Evolutionary conservation across 2,888 invertebrate genomes (phyloP).

Genomic region (Argyresthia goedartella): DNA sequence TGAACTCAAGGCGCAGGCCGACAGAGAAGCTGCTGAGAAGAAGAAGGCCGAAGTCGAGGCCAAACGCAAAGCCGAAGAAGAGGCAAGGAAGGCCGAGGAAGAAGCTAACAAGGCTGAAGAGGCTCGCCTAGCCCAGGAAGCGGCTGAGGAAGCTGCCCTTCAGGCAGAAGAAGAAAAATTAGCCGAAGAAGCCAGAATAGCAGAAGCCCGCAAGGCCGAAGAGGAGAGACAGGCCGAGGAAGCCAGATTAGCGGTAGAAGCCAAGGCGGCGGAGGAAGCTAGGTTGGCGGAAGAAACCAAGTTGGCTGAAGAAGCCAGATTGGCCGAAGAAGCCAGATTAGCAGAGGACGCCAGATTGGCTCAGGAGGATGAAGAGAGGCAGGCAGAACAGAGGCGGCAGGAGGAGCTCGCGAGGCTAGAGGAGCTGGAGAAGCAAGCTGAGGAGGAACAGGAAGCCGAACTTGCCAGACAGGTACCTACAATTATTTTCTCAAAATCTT

Average conservation of each 20-base stretch:
- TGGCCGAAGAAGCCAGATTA: slow-evolving; percentile 43
- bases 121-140: slow-evolving; percentile 43
- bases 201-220: slow-evolving; percentile 36
- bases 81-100: slow-evolving; percentile 58
- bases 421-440: slow-evolving; percentile 72
- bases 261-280: slow-evolving; percentile 37
- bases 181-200: slow-evolving; percentile 47
- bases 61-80: slow-evolving; percentile 66
- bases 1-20: slow-evolving; percentile 58
- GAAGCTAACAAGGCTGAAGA: slow-evolving; percentile 53
- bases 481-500: neutral
- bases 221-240: slow-evolving; percentile 50
- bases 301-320: slow-evolving; percentile 47
- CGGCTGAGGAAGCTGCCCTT: slow-evolving; percentile 18
- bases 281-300: slow-evolving; percentile 43
- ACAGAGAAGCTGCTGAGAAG: slow-evolving; percentile 53
- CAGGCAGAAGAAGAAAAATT: slow-evolving; percentile 27
- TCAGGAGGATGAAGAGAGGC: slow-evolving; percentile 51
- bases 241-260: slow-evolving; percentile 35
- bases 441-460: slow-evolving; percentile 75
- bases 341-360: slow-evolving; percentile 41
- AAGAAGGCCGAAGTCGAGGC: slow-evolving; percentile 69
- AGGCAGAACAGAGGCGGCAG: slow-evolving; percentile 65
- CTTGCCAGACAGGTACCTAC: slow-evolving; percentile 74
- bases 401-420: slow-evolving; percentile 68